These are phyloP conservation scores for Diarsia rubi DNA, from an alignment of 2,888 invertebrate species.

Conservation along the genomic window DNA sequence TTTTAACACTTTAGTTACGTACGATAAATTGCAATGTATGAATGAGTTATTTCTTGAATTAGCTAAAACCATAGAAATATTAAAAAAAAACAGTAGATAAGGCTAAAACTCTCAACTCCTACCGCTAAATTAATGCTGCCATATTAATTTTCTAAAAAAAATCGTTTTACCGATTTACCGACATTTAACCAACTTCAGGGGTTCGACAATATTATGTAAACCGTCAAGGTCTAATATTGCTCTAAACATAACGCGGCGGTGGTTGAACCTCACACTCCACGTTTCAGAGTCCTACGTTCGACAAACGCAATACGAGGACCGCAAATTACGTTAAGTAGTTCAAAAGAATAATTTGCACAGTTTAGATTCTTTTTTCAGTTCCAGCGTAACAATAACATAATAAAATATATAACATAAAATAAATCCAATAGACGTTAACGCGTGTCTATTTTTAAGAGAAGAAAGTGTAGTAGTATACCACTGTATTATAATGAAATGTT, in stretches of 20 bases:
- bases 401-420: neutral
- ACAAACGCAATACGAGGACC: neutral
- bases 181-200: neutral
- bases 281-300: slow-evolving; percentile 1
- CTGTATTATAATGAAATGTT: neutral
- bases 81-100: too few species aligned
- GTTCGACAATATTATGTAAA: neutral
- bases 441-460: neutral
- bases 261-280: slow-evolving; percentile 25
- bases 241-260: slow-evolving; percentile 6
- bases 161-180: neutral
- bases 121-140: neutral
- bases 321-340: slow-evolving; percentile 1
- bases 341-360: neutral
- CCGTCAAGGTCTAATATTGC: slow-evolving; percentile 2
- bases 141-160: neutral
- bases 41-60: neutral
- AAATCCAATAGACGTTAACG: neutral
- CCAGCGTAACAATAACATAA: neutral
- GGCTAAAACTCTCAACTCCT: neutral
- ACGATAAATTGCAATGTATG: neutral
- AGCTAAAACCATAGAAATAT: neutral
- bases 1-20: slow-evolving; percentile 5
- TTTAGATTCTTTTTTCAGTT: slow-evolving; percentile 5
- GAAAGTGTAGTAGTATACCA: neutral